Evolutionary conservation across 2,113 vertebrate genomes (phyloP).

Genomic region (Halichoerus grypus): DNA sequence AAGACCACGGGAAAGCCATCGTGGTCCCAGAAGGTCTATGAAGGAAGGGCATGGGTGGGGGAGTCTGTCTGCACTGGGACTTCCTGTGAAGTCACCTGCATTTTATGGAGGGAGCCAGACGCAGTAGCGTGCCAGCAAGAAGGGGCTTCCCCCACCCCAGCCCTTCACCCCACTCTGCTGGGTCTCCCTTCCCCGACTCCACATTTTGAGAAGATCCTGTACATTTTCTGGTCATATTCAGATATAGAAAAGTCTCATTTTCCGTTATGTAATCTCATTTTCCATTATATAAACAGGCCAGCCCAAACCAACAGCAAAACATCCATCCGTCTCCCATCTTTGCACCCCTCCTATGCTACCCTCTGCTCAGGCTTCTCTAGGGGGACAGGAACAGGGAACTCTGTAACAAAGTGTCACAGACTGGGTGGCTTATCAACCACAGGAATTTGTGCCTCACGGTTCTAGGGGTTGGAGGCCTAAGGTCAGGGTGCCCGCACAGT

Average conservation of each 20-base stretch:
- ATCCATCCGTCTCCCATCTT: accelerated
- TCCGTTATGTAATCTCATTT: neutral
- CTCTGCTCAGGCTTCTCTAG: neutral
- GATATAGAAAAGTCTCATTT: neutral
- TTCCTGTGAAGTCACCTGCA: neutral
- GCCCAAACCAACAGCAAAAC: neutral
- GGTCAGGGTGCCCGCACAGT: neutral
- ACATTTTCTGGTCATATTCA: neutral
- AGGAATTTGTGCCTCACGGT: neutral
- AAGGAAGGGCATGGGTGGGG: neutral
- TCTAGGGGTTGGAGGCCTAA: neutral
- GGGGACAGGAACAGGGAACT: neutral
- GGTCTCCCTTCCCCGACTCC: neutral
- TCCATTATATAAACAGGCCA: neutral
- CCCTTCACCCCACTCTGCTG: neutral
- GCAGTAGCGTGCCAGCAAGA: neutral
- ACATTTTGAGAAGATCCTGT: neutral
- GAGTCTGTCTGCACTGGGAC: neutral
- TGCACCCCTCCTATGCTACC: accelerated
- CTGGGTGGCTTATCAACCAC: neutral
- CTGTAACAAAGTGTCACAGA: neutral
- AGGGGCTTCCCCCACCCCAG: neutral
- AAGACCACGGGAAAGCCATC: neutral
- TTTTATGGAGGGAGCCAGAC: neutral
- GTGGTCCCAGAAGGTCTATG: neutral